Evolutionary conservation across 2,888 invertebrate genomes (phyloP).

Genomic region (Polylopha cassiicola): DNA sequence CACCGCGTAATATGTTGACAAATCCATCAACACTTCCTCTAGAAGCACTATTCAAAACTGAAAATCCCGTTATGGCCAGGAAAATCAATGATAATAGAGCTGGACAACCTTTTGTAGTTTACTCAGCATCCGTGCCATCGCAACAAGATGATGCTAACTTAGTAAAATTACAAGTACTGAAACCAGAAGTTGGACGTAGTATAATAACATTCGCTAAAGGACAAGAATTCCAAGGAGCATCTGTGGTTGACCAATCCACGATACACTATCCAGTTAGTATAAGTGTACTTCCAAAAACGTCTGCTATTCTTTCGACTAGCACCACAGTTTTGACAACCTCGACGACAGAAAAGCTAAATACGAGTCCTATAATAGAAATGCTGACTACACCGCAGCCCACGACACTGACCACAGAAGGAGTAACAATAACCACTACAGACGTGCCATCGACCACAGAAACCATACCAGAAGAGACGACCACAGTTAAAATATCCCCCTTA

Average conservation of each 20-base stretch:
- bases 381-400: slow-evolving; percentile 32
- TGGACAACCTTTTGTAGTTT: slow-evolving; percentile 66
- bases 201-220: slow-evolving; percentile 63
- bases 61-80: slow-evolving; percentile 54
- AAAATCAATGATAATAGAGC: slow-evolving; percentile 39
- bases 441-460: slow-evolving; percentile 42
- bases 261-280: slow-evolving; percentile 48
- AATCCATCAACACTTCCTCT: slow-evolving; percentile 82
- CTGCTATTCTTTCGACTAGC: slow-evolving; percentile 32
- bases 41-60: slow-evolving; percentile 81
- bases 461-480: slow-evolving; percentile 49
- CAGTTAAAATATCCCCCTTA: slow-evolving; percentile 45
- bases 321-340: slow-evolving; percentile 30
- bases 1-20: slow-evolving; percentile 53
- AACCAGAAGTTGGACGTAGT: slow-evolving; percentile 52
- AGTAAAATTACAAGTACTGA: slow-evolving; percentile 50
- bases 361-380: slow-evolving; percentile 39
- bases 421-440: slow-evolving; percentile 29
- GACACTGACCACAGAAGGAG: slow-evolving; percentile 26
- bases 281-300: slow-evolving; percentile 37
- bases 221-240: slow-evolving; percentile 56
- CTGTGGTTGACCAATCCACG: slow-evolving; percentile 40
- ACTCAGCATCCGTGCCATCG: slow-evolving; percentile 56
- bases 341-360: slow-evolving; percentile 29
- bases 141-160: slow-evolving; percentile 52